Base-by-base conservation (phyloP, 2,888 invertebrate genomes). In the Physocephala rufipes region DNA sequence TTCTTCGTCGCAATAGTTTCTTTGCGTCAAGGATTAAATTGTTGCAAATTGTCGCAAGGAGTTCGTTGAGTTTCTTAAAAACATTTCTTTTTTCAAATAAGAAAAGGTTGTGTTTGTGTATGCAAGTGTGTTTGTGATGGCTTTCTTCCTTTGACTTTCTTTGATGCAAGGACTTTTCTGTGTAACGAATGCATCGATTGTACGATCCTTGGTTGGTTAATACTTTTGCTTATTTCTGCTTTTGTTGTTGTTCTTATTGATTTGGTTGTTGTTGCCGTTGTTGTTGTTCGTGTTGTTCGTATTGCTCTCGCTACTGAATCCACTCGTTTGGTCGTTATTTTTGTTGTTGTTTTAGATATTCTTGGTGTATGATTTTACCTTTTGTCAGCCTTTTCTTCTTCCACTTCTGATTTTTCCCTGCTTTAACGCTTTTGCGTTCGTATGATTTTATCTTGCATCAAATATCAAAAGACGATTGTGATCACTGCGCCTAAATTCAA, bases 311-410 rank as follows among this genome's bases (percentile, higher is more conserved):
- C 19, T 49, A 4, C 3, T 49, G 9, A 15, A n/a, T 49, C 49
- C 2, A 15, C 12, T 49, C 12, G 5, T 49, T 49, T 49, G 49
- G 15, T 49, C 12, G 5, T 71, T 73, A 74, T 75, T 74, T 74
- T 73, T 76, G 73, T 76, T 76, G 76, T 77, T 77, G 78, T 74
- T 77, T 78, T 75, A 76, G 77, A 77, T 77, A 77, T 74, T 73
- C n/a, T n/a, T n/a, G n/a, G n/a, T n/a, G n/a, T n/a, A n/a, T n/a
- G n/a, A n/a, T n/a, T n/a, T n/a, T n/a, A n/a, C n/a, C n/a, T n/a
- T n/a, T n/a, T n/a, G n/a, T n/a, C n/a, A n/a, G n/a, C n/a, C n/a
- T n/a, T n/a, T n/a, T n/a, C n/a, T n/a, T n/a, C n/a, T n/a, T n/a
- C n/a, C n/a, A n/a, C n/a, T n/a, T 76, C 76, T 76, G 76, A 71